Evolutionary conservation across 1,140 invertebrate genomes (phyloP).

Genomic region (Drosophila obscura): DNA sequence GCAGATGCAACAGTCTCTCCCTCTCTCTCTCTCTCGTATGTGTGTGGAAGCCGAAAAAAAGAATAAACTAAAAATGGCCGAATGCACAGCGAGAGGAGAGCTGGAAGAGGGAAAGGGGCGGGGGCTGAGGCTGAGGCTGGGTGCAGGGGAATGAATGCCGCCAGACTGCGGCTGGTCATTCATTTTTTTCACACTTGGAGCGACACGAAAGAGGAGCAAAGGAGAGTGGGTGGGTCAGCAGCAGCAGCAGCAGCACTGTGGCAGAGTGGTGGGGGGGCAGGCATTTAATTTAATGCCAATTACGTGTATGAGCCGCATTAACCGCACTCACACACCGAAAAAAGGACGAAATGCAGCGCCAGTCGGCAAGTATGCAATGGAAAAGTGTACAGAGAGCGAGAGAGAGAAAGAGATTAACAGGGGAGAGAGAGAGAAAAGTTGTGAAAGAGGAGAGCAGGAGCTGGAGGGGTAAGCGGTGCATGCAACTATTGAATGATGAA

Average conservation of each 20-base stretch:
- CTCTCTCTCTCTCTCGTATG: not conserved
- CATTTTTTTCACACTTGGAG: conserved; percentile 52
- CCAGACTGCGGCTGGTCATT: conserved; percentile 61
- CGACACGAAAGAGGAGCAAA: conserved; percentile 2
- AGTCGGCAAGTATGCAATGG: conserved; percentile 64
- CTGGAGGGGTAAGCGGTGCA: too few relatives aligned
- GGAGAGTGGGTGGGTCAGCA: not conserved
- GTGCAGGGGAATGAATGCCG: conserved; percentile 17
- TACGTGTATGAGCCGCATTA: conserved; percentile 81
- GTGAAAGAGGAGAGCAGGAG: too few relatives aligned
- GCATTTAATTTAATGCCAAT: conserved; percentile 82
- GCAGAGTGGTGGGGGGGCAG: conserved; percentile 13
- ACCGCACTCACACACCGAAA: conserved; percentile 55
- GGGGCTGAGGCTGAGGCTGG: too few relatives aligned
- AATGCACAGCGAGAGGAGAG: conserved; percentile 27
- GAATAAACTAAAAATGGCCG: conserved; percentile 71
- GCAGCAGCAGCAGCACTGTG: not conserved
- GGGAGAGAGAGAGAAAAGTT: too few relatives aligned
- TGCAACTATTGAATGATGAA: not conserved
- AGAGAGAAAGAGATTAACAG: not conserved
- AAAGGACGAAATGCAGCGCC: conserved; percentile 35
- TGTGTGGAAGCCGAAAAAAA: conserved; percentile 63
- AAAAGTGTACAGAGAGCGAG: conserved; percentile 13
- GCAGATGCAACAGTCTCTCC: conserved; percentile 66
- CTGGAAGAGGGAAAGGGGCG: not conserved